Percentiles rank a stretch among this genome's conserved stretches.
These are phyloP conservation scores for Syngnathoides biaculeatus DNA, from an alignment of 2,113 vertebrate species.

Conservation along the genomic window DNA sequence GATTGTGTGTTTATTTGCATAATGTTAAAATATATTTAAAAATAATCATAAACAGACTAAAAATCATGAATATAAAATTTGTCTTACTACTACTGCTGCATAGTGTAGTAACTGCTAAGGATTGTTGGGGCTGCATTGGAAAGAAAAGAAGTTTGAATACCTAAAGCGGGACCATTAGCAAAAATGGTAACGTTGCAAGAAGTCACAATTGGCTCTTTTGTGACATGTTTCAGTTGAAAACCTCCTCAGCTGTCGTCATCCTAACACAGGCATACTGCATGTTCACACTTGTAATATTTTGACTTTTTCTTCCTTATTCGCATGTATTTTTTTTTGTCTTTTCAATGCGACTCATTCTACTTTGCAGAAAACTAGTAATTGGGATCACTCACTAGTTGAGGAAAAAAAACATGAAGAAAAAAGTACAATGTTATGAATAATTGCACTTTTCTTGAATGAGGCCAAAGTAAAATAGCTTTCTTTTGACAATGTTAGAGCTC, in stretches of 20 bases:
- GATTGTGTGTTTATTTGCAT: not conserved
- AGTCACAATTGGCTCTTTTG: not conserved
- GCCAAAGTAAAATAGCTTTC: constrained; percentile 54
- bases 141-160: not conserved
- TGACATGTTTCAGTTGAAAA: not conserved
- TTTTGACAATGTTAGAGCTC: constrained; percentile 47
- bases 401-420: not conserved
- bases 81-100: not conserved
- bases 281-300: not conserved
- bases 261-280: not conserved
- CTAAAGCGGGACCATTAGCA: no score
- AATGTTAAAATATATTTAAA: not conserved
- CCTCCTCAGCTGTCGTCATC: not conserved
- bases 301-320: not conserved
- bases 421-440: constrained; percentile 17
- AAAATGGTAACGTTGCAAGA: not conserved
- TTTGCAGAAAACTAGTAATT: not conserved
- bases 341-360: not conserved
- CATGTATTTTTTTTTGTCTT: not conserved
- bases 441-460: constrained; percentile 46
- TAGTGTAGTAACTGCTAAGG: not conserved
- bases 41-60: not conserved
- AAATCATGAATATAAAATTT: not conserved
- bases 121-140: not conserved
- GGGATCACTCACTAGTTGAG: not conserved